Evolutionary conservation across 2,113 vertebrate species (phyloP).

Genomic region (Muntiacus muntjak): DNA sequence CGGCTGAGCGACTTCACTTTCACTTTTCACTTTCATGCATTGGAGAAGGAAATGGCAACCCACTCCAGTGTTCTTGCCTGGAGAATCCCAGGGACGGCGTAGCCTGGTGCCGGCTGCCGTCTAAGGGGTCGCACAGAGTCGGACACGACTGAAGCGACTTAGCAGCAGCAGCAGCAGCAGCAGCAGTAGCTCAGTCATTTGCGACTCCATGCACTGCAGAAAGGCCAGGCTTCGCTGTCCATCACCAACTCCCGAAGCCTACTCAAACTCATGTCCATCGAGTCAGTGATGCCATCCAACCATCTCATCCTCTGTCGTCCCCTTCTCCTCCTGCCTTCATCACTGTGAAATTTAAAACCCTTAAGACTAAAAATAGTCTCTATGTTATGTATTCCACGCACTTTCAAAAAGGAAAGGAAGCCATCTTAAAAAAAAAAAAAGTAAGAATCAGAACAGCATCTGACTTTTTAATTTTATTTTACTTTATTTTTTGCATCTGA

Average conservation of each 20-base stretch:
- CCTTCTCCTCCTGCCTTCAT: background rate
- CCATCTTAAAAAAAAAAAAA: background rate
- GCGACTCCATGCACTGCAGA: no score
- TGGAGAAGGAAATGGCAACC: background rate
- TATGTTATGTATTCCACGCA: background rate
- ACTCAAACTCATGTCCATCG: no score
- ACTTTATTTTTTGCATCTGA: background rate
- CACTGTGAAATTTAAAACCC: background rate
- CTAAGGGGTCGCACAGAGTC: background rate
- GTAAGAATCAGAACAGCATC: background rate
- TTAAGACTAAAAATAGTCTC: background rate
- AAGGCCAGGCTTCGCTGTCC: no score
- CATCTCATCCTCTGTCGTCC: no score
- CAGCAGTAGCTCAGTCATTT: background rate
- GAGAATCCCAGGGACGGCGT: accelerated
- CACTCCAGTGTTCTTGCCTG: background rate
- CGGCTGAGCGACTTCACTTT: background rate
- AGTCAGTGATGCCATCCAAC: no score
- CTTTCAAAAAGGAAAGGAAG: background rate
- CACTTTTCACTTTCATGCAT: background rate
- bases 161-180: background rate
- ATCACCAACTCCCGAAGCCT: no score
- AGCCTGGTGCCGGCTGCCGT: background rate
- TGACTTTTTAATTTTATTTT: background rate
- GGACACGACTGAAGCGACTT: background rate